A percentile compares a stretch with the other conserved stretches of the same genome.
phyloP scores from a whole-genome alignment of 2,888 invertebrate species.

The Agonopterix alstromeriana region DNA sequence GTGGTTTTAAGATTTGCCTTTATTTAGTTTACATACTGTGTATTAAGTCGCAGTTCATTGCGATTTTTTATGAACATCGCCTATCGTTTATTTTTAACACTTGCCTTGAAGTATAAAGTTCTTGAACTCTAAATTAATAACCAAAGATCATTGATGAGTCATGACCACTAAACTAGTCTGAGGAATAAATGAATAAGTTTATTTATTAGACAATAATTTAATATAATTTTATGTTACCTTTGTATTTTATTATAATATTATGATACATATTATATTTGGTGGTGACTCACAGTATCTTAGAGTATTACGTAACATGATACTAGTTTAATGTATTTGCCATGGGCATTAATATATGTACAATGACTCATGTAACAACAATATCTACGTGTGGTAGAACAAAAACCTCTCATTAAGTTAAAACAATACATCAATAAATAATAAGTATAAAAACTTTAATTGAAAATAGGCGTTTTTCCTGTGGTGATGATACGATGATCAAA shows the following conservation, averaged over 20 bases:
- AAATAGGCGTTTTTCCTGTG: too few species aligned
- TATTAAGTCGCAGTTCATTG: too few species aligned
- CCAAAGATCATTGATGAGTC: conserved; percentile 22
- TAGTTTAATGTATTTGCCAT: conserved; percentile 48
- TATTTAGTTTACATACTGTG: too few species aligned
- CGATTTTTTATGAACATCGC: too few species aligned
- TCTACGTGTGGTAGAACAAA: conserved; percentile 7
- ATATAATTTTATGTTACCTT: conserved; percentile 4
- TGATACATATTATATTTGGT: conserved; percentile 37
- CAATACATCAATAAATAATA: too few species aligned
- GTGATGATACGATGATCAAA: too few species aligned
- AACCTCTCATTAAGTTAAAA: too few species aligned
- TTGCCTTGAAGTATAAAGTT: neutral
- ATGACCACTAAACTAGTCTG: conserved; percentile 8
- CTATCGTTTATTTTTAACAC: neutral
- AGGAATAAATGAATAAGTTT: conserved; percentile 24
- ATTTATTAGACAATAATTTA: conserved; percentile 24
- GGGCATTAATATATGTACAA: conserved; percentile 32
- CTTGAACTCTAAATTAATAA: neutral
- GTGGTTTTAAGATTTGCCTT: too few species aligned
- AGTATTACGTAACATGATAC: conserved; percentile 56
- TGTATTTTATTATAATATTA: conserved; percentile 12
- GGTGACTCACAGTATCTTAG: conserved; percentile 51
- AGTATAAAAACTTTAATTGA: too few species aligned
- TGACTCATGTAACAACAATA: conserved; percentile 34